Evolutionary conservation across 2,797 vertebrate genomes (phyloP).

Genomic region (Helostoma temminkii): DNA sequence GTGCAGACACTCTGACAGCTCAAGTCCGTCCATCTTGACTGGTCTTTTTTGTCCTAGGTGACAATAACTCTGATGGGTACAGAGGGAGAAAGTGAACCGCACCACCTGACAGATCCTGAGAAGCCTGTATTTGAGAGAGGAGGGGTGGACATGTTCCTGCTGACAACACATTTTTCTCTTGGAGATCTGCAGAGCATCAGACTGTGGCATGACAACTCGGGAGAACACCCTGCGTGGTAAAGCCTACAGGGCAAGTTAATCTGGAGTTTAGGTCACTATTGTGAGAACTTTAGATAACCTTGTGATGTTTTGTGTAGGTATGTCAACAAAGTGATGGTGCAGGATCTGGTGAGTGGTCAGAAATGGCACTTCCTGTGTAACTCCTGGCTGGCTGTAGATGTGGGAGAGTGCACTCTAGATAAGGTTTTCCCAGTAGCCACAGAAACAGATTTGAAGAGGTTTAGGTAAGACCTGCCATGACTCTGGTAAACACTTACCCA

Average conservation of each 20-base stretch:
- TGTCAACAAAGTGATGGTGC: constrained; percentile 90
- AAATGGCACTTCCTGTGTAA: constrained; percentile 96
- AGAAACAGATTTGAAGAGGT: constrained; percentile 91
- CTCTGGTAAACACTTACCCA: background rate
- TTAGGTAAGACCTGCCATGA: constrained; percentile 84
- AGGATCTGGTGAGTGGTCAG: constrained; percentile 88
- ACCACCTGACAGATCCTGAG: constrained; percentile 88
- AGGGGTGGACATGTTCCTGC: constrained; percentile 90
- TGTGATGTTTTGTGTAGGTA: constrained; percentile 84
- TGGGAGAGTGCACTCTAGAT: constrained; percentile 91
- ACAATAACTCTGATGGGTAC: constrained; percentile 90
- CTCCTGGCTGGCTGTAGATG: constrained; percentile 93
- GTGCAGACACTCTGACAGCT: background rate
- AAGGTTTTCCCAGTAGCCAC: constrained; percentile 92
- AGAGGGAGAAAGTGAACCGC: constrained; percentile 94
- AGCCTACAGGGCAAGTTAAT: constrained; percentile 2
- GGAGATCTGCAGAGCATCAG: constrained; percentile 91
- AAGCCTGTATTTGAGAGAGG: constrained; percentile 91
- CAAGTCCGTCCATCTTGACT: background rate
- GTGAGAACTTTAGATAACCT: background rate
- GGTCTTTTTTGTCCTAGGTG: constrained; percentile 81
- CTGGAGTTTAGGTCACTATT: background rate
- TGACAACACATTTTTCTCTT: constrained; percentile 93
- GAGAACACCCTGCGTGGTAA: constrained; percentile 90
- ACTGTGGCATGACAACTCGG: constrained; percentile 96